Conservation (phyloP, 2,888 invertebrate species). For the Hydrotaea diabolus region DNA sequence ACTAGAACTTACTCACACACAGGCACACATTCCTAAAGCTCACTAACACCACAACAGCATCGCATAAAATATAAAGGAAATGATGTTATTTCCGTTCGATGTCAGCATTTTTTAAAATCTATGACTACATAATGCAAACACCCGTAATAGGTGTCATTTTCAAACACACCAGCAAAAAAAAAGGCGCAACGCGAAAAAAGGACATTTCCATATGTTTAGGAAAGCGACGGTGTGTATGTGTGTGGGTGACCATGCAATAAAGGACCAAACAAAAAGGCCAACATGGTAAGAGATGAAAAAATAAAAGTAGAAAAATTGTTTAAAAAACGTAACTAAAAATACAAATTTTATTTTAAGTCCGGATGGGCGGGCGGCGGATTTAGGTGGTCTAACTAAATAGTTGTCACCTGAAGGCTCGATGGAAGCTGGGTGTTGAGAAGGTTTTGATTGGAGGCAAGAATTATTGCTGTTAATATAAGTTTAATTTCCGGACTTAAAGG, state of each 20-base stretch:
- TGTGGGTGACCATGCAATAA: neutral
- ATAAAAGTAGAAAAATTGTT: neutral
- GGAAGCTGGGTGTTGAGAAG: neutral
- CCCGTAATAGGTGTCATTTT: slow-evolving; percentile 62
- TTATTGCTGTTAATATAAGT: slow-evolving; percentile 4
- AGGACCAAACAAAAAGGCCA: neutral
- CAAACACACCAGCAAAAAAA: slow-evolving; percentile 33
- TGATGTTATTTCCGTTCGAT: slow-evolving; percentile 68
- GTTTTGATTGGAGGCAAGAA: neutral
- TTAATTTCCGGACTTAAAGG: slow-evolving; percentile 15
- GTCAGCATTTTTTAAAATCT: slow-evolving; percentile 67
- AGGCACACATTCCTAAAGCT: too few species aligned
- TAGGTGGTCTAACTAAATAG: neutral
- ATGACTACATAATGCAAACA: slow-evolving; percentile 69
- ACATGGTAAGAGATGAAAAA: neutral
- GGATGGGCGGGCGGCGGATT: neutral
- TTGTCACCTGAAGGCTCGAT: neutral
- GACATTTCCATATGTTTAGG: slow-evolving; percentile 58
- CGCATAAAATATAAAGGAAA: slow-evolving; percentile 63
- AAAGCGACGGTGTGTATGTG: neutral
- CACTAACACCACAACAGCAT: neutral
- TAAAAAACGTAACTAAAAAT: neutral
- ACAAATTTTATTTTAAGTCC: neutral
- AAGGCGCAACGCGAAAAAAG: slow-evolving; percentile 25
- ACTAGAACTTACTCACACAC: neutral